Evolutionary conservation across 1,140 invertebrate species (phyloP).

Genomic region (Drosophila sproati): DNA sequence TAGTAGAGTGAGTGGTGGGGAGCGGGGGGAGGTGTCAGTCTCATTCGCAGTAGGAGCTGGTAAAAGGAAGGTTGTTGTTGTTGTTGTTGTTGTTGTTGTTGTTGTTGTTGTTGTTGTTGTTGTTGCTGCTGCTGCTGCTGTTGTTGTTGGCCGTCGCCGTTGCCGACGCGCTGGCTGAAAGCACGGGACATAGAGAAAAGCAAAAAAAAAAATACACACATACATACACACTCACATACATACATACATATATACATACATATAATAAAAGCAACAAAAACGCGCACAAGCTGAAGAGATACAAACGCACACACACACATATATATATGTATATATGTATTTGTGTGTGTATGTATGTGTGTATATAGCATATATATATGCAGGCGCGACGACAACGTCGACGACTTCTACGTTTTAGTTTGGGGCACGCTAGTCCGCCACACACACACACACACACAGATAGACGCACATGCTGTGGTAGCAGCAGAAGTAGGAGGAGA

Average conservation of each 20-base stretch:
- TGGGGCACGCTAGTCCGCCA: conserved; percentile 60
- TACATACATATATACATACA: conserved; percentile 42
- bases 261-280: conserved; percentile 80
- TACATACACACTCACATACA: conserved; percentile 56
- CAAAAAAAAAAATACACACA: conserved; percentile 72
- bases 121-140: background rate
- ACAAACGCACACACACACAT: conserved; percentile 53
- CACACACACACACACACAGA: conserved; percentile 35
- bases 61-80: conserved; percentile 52
- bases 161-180: conserved; percentile 35
- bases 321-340: conserved; percentile 35
- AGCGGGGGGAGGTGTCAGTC: conserved; percentile 2
- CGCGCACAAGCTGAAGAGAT: conserved; percentile 77
- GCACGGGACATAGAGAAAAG: conserved; percentile 62
- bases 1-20: background rate
- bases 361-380: background rate
- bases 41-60: conserved; percentile 47
- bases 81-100: conserved; percentile 9
- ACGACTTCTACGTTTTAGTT: conserved; percentile 69
- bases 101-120: conserved; percentile 2
- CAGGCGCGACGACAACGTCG: conserved; percentile 17
- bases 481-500: background rate
- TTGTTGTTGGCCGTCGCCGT: conserved; percentile 23
- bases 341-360: conserved; percentile 9
- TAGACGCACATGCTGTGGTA: conserved; percentile 15